These are phyloP conservation scores for Crematogaster levior DNA, from an alignment of 2,888 invertebrate species.

Conservation along the genomic window DNA sequence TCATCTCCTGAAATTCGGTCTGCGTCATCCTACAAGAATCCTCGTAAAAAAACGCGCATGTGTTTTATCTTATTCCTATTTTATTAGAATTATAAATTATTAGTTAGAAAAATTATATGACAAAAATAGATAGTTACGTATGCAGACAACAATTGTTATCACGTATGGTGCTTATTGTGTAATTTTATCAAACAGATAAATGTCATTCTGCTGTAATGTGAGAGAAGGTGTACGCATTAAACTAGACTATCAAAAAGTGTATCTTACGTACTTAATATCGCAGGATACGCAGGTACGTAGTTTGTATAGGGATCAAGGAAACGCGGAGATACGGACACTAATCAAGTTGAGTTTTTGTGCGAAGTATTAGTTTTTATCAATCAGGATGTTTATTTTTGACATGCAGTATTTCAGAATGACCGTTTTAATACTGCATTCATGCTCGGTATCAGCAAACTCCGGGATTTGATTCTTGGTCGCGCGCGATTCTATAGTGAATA, in stretches of 20 bases:
- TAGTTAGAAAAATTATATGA: not conserved
- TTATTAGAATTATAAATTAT: not conserved
- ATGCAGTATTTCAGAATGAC: not conserved
- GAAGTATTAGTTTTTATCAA: constrained; percentile 59
- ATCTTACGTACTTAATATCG: constrained; percentile 37
- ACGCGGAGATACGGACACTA: constrained; percentile 47
- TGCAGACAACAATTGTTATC: not conserved
- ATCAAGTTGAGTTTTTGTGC: constrained; percentile 42
- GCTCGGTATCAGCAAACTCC: not conserved
- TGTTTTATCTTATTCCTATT: not conserved
- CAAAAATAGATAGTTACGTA: not conserved
- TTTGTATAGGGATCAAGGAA: constrained; percentile 57
- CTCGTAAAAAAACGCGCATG: not conserved
- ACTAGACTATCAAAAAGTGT: constrained; percentile 1
- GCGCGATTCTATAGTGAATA: not conserved
- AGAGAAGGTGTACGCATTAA: not conserved
- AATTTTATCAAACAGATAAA: not conserved
- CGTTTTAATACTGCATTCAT: not conserved
- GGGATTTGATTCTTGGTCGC: not conserved
- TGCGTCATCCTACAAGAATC: not conserved
- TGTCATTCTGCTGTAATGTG: not conserved
- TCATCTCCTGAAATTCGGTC: not conserved
- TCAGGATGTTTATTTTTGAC: constrained; percentile 59
- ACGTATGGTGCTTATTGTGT: not conserved
- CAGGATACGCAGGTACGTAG: constrained; percentile 67